These are phyloP conservation scores for Drosophila peninsularis DNA, from an alignment of 2,888 invertebrate species.

Conservation along the genomic window DNA sequence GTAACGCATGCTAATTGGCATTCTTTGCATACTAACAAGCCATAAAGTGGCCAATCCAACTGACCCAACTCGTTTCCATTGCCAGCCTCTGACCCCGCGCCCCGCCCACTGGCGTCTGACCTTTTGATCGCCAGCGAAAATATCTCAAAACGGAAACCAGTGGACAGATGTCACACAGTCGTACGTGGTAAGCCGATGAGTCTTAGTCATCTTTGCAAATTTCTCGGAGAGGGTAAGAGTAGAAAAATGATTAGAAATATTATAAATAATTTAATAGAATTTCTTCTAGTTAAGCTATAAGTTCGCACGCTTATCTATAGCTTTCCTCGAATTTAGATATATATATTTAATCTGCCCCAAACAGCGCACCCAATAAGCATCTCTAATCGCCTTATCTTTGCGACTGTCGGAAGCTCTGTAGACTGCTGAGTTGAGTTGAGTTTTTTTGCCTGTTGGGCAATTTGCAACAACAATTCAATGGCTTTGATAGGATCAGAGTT, in stretches of 20 bases:
- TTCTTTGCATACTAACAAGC: conserved; percentile 76
- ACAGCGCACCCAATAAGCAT: conserved; percentile 1
- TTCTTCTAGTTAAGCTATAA: neutral
- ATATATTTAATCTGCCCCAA: neutral
- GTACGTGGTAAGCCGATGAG: conserved; percentile 7
- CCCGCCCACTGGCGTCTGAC: conserved; percentile 44
- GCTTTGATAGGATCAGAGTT: conserved; percentile 59
- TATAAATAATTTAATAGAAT: neutral
- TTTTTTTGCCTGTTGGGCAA: conserved; percentile 34
- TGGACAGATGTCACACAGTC: conserved; percentile 15
- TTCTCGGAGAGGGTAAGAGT: neutral
- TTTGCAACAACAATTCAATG: conserved; percentile 50
- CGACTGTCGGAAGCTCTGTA: conserved; percentile 45
- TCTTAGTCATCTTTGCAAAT: neutral
- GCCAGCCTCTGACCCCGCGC: conserved; percentile 8
- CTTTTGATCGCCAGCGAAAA: conserved; percentile 43
- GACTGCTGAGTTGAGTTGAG: conserved; percentile 26
- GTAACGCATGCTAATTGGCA: conserved; percentile 40
- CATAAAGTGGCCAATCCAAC: conserved; percentile 39
- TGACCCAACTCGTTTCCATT: conserved; percentile 57
- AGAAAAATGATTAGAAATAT: neutral
- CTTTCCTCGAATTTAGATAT: neutral
- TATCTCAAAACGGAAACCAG: conserved; percentile 22
- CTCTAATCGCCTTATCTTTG: conserved; percentile 32
- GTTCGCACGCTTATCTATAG: neutral